Percentiles rank a stretch among this genome's conserved stretches.
phyloP scores from a whole-genome alignment of 2,113 vertebrate species.

The Macroglossus sobrinus region DNA sequence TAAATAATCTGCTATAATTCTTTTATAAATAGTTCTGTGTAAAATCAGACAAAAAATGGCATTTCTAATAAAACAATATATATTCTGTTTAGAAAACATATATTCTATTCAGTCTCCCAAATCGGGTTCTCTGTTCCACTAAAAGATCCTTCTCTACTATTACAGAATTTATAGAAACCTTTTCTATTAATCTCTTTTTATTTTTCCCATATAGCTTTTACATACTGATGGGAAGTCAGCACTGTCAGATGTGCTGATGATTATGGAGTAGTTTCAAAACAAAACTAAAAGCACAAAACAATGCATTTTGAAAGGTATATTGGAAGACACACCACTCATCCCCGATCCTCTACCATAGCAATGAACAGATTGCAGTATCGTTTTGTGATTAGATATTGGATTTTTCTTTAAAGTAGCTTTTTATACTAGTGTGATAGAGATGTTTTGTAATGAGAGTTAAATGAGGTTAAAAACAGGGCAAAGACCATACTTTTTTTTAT shows the following conservation, averaged over 20 bases:
- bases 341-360: neutral
- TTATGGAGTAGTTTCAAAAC: neutral
- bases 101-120: neutral
- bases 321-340: neutral
- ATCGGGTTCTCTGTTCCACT: neutral
- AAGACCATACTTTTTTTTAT: neutral
- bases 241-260: neutral
- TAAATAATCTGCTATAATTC: neutral
- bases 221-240: neutral
- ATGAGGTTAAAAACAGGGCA: constrained; percentile 38
- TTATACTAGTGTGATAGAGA: neutral
- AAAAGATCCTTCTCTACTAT: neutral
- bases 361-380: neutral
- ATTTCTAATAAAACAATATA: neutral
- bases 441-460: constrained; percentile 1
- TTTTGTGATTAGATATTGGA: neutral
- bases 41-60: neutral
- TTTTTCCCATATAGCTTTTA: neutral
- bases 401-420: constrained; percentile 12
- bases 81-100: neutral
- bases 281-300: neutral
- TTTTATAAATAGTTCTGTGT: neutral
- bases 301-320: neutral
- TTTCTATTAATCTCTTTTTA: neutral
- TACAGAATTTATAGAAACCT: neutral